Base-by-base conservation (phyloP, 2,113 vertebrate species). In the Astur gentilis region DNA sequence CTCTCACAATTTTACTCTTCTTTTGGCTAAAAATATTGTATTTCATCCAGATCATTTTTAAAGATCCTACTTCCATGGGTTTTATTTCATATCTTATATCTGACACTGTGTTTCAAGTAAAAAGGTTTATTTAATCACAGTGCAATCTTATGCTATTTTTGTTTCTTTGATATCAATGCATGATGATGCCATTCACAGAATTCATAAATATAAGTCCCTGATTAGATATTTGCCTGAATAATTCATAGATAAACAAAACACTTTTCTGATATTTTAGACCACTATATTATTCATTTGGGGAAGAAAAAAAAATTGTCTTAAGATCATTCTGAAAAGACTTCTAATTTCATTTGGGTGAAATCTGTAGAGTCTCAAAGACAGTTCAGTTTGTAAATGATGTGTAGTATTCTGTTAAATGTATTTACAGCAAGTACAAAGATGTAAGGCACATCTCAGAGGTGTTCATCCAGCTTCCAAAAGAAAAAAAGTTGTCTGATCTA, bases 211-310 rank as follows among this genome's bases (percentile, higher is more conserved):
- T 34, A 96, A 97, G 78, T 76, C 72, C 94, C 55, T 96, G 95
- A 96, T 96, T 93, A 97, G 91, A 86, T 78, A 87, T 78, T 77
- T 65, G 12, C 54, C 92, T 97, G 72, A 93, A 97, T 95, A 95
- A 97, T 96, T 97, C 77, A 92, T 93, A 76, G 29, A 42, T 72
- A 44, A 70, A 87, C 22, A 95, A 54, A 92, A 90, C 57, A 69
- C 34, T 89, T 83, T 84, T 78, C 85, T 86, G 13, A 40, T 89
- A 26, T 84, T 93, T 93, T 83, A 93, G 65, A 80, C 32, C 38
- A 79, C 82, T 69, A 31, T 80, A 70, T 85, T 95, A 94, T 91
- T 92, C 26, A 87, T 95, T 95, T 95, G 54, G 42, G 16, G 21
- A 36, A 57, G 81, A 42, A 40, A 55, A 84, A 84, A 84, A 50